Conservation (phyloP, 23 tunicate species). For the Trididemnum nubilum region DNA sequence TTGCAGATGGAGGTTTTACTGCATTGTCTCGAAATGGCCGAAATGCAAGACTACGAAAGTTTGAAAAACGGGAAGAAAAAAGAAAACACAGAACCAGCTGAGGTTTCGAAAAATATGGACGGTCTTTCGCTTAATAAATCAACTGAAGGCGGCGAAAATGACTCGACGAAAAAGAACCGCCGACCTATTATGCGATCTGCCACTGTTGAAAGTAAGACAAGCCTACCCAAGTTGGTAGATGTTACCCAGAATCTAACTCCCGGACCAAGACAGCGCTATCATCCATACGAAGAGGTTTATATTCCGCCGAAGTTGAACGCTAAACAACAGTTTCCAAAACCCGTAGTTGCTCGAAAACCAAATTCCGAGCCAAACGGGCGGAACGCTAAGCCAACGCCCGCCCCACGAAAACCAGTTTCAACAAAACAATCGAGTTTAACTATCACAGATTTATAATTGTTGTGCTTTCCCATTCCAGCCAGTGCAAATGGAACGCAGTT, state of each 20-base stretch:
- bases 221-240: background rate
- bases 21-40: slow-evolving; percentile 70
- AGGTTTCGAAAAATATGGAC: background rate
- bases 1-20: slow-evolving; percentile 74
- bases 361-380: slow-evolving; percentile 15
- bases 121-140: background rate
- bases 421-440: slow-evolving; percentile 22
- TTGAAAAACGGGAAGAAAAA: slow-evolving; percentile 10
- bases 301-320: slow-evolving; percentile 40
- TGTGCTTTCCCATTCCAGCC: too few relatives aligned
- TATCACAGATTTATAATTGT: slow-evolving; percentile 35
- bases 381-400: slow-evolving; percentile 54
- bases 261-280: slow-evolving; percentile 44
- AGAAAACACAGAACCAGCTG: background rate
- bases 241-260: slow-evolving; percentile 24
- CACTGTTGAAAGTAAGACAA: background rate
- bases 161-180: background rate
- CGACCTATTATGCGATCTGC: background rate
- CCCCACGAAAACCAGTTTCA: slow-evolving; percentile 50
- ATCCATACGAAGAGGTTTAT: slow-evolving; percentile 74
- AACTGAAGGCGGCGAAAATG: background rate
- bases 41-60: slow-evolving; percentile 58
- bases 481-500: too few relatives aligned
- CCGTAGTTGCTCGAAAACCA: slow-evolving; percentile 48
- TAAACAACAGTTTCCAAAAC: slow-evolving; percentile 30